Evolutionary conservation across 2,113 vertebrate genomes (phyloP), one percentile per base, ranked within the genome.

Genomic region (Turdus rufiventris): DNA sequence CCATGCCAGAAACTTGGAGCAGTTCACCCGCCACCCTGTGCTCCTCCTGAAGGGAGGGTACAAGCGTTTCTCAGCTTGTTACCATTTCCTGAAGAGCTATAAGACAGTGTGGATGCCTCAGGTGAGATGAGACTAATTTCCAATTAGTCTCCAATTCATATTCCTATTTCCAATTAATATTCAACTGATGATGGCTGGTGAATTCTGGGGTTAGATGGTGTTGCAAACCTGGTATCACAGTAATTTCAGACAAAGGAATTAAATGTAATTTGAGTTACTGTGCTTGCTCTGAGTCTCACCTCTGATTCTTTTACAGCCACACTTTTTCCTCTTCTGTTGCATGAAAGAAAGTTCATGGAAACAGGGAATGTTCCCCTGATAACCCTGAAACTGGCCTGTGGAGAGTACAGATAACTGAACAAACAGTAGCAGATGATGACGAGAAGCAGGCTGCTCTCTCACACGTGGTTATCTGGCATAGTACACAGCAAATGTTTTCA

Each of bases 81-180:
- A 98, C 73, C 97, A 97, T 43, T 99, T 98, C 82, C 95, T 99
- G 84, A 97, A 97, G 82, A 98, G 98, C 11, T 97, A 98, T 87
- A 98, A 98, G 92, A 97, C 97, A 23, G 21, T 98, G 43, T 99
- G 98, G 98, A 99, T 98, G 94, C 98, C 98, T 21, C 97, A 92
- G 97, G 99, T 99, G 96, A 97, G 92, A 66, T 26, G 13, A 77
- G 33, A 33, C 28, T 57, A 3, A 56, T 50, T 71, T 72, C 51
- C 36, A 47, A 26, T 68, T 18, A 85, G 77, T 50, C 48, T 50
- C 24, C 48, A 61, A 82, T 78, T 77, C 24, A 5, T 86, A 29
- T 43, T 79, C 43, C 74, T 48, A 48, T 48, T 48, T 50, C 48
- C 48, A 61, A 72, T 78, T 77, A 16, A 6, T 87, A 31, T 40